These are phyloP conservation scores for Archilochus colubris DNA, from an alignment of 2,113 vertebrate species.

Conservation along the genomic window DNA sequence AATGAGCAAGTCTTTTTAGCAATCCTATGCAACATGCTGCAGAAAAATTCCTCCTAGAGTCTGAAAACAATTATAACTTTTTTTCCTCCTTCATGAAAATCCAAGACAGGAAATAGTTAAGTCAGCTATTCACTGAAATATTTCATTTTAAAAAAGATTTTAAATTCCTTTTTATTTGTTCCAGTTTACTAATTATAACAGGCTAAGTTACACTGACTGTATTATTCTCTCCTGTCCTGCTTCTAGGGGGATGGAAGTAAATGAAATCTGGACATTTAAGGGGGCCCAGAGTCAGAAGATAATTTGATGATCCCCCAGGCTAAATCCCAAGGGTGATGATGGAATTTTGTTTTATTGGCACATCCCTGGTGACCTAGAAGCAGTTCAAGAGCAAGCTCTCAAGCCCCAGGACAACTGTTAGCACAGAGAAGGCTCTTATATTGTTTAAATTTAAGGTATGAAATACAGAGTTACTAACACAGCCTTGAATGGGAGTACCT, in stretches of 20 bases:
- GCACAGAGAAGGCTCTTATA: not conserved
- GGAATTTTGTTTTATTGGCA: not conserved
- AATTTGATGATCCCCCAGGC: not conserved
- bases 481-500: not conserved
- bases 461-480: not conserved
- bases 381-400: not conserved
- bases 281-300: not conserved
- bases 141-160: not conserved
- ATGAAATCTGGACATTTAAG: fast-evolving
- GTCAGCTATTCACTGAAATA: not conserved
- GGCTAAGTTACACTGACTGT: not conserved
- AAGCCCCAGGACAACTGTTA: constrained; percentile 17
- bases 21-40: not conserved
- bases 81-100: not conserved
- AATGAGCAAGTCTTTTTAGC: not conserved
- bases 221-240: not conserved
- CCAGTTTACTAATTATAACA: not conserved
- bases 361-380: not conserved
- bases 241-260: not conserved
- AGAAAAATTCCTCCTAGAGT: not conserved
- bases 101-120: constrained; percentile 6
- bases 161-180: not conserved
- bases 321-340: not conserved
- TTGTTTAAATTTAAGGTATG: not conserved
- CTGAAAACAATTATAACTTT: constrained; percentile 21